Base-by-base conservation (phyloP, 2,888 invertebrate species). In the Archips crataeganus region DNA sequence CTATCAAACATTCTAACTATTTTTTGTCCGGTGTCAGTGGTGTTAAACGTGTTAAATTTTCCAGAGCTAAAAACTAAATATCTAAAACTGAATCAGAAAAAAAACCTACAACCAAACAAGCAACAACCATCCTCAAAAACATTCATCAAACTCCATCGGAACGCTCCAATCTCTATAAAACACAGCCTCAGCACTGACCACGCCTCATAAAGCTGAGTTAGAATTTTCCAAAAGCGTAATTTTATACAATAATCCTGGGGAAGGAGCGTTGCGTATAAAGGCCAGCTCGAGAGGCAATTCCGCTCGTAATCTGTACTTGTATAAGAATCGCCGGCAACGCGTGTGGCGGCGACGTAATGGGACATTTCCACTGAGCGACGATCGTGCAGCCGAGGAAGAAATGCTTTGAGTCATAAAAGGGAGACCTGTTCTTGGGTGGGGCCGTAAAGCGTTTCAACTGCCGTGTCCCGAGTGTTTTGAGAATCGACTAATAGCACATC, bases 261-360 rank as follows among this genome's bases (percentile, higher is more conserved):
- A 57, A 59, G 59, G 39, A 49, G 63, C 68, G 66, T 67, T 72
- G 72, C 79, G 79, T 79, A 85, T 86, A 87, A 85, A 84, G 84
- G 81, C 82, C 82, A 80, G 84, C 83, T 85, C 81, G 83, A 88
- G 86, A 83, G 87, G 90, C 89, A 85, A 88, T 91, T 90, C 84
- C 83, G 84, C 82, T 88, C 86, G 87, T 89, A 91, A 89, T 87
- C 87, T 84, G 81, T 86, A 87, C 91, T 92, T 89, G 87, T 85
- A 81, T 84, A 89, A 89, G 91, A 92, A 91, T 91, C 86, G 90
- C 84, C 83, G 87, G 87, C 89, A 87, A 81, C 86, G 89, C 89
- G 90, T 87, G 88, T 93, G 92, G 86, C 84, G 80, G 82, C 86
- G 93, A 93, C 93, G 83, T 94, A 91, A 94, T 93, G 89, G 93